Evolutionary conservation across 2,113 vertebrate species (phyloP).

Genomic region (Aegotheles bennettii): DNA sequence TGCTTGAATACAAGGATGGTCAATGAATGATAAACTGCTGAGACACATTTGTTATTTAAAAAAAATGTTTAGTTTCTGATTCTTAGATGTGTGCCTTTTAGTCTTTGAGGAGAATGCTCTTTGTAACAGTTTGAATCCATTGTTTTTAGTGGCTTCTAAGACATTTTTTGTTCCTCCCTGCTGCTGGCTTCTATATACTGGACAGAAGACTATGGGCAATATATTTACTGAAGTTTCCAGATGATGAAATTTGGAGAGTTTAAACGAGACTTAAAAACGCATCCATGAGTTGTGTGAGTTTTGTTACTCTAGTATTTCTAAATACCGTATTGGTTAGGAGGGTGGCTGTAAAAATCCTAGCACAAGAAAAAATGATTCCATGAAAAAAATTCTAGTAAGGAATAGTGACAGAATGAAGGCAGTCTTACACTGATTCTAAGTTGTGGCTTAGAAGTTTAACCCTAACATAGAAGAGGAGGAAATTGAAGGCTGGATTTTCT

Average conservation of each 20-base stretch:
- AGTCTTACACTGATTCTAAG: neutral
- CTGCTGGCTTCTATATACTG: neutral
- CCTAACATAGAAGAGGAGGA: neutral
- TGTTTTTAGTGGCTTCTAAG: neutral
- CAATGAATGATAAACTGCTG: neutral
- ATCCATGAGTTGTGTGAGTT: neutral
- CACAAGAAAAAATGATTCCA: neutral
- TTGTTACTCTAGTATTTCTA: neutral
- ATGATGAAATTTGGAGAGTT: neutral
- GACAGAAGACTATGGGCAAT: neutral
- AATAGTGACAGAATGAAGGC: neutral
- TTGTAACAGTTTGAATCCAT: neutral
- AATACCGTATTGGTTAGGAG: neutral
- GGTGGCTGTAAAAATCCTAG: neutral
- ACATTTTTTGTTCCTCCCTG: no score
- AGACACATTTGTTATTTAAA: fast-evolving
- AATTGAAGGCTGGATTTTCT: neutral
- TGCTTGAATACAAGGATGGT: neutral
- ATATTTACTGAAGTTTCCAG: neutral
- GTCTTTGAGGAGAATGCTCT: neutral
- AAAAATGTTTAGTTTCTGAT: neutral
- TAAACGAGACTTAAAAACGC: neutral
- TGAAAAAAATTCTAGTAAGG: neutral
- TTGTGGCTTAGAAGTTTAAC: neutral
- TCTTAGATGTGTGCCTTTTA: neutral